A percentile compares a stretch with the other conserved stretches of the same genome.
phyloP scores from a whole-genome alignment of 2,888 invertebrate species.

The Lydus trimaculatus region DNA sequence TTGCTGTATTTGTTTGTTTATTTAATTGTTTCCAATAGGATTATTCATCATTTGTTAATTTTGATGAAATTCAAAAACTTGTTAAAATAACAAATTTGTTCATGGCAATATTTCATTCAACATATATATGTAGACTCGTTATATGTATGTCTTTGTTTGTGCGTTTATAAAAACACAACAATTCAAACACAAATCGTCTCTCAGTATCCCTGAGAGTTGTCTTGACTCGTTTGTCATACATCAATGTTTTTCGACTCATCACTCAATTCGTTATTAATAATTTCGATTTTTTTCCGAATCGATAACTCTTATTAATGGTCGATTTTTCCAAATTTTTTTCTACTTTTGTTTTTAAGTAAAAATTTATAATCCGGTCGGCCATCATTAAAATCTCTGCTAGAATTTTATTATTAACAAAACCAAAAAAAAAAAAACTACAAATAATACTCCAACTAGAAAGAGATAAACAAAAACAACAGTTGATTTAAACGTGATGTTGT shows the following conservation, averaged over 20 bases:
- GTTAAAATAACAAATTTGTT: slow-evolving; percentile 2
- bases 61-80: background rate
- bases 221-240: slow-evolving; percentile 50
- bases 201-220: background rate
- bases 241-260: slow-evolving; percentile 50
- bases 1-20: background rate
- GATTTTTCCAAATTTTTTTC: too few species aligned
- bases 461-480: slow-evolving; percentile 38
- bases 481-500: slow-evolving; percentile 61
- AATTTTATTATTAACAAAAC: background rate
- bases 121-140: background rate
- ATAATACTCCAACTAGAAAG: slow-evolving; percentile 47
- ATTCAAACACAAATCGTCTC: background rate
- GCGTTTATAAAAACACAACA: background rate
- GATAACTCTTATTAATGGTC: too few species aligned
- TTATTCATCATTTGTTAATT: background rate
- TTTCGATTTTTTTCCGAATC: slow-evolving; percentile 48
- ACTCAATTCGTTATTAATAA: slow-evolving; percentile 41
- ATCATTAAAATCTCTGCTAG: background rate
- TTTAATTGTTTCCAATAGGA: background rate
- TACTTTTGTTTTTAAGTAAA: too few species aligned
- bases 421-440: slow-evolving; percentile 46
- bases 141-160: background rate
- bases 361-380: background rate
- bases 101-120: background rate